Percentiles rank a stretch among this genome's conserved stretches.
Evolutionary conservation across 2,888 invertebrate species (phyloP).

Genomic region (Microplitis deprimator): DNA sequence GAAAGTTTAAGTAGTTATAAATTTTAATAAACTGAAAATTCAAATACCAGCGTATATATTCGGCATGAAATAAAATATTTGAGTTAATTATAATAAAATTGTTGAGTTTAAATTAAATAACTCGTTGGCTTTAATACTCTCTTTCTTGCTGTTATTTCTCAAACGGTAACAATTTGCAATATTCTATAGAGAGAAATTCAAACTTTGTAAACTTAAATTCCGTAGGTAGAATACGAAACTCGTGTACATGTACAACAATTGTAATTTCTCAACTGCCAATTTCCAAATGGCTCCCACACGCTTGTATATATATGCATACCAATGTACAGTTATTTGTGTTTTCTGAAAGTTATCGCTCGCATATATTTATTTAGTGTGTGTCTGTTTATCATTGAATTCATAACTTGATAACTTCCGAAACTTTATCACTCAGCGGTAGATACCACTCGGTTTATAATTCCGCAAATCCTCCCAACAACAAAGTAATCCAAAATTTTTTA

Average conservation of each 20-base stretch:
- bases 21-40: not conserved
- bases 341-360: constrained; percentile 19
- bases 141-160: not conserved
- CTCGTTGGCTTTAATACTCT: not conserved
- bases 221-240: not conserved
- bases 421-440: not conserved
- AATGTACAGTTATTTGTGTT: not conserved
- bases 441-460: not conserved
- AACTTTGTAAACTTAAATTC: constrained; percentile 1
- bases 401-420: not conserved
- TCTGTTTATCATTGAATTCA: constrained; percentile 23
- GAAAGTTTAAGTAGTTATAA: not conserved
- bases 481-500: not conserved
- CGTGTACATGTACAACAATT: constrained; percentile 28
- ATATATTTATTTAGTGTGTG: constrained; percentile 5
- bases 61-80: not conserved
- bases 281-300: constrained; percentile 11
- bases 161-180: not conserved
- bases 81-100: not conserved
- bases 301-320: not conserved
- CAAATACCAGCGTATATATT: not conserved
- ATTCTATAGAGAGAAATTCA: not conserved
- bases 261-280: constrained; percentile 23
- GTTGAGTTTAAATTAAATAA: not conserved
- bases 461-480: not conserved